Evolutionary conservation across 2,888 invertebrate genomes (phyloP).

Genomic region (Trilocha varians): DNA sequence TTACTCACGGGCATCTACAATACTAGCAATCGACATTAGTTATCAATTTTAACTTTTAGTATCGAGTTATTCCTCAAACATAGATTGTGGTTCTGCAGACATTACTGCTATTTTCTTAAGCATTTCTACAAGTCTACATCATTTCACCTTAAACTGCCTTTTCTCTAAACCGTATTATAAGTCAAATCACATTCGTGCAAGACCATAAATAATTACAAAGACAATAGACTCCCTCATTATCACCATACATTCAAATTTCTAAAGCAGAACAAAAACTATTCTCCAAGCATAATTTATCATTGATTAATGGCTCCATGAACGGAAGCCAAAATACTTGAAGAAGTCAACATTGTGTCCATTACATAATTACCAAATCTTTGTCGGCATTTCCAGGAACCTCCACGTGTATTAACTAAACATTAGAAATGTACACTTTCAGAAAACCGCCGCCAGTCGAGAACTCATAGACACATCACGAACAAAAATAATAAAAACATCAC

Average conservation of each 20-base stretch:
- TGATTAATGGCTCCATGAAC: slow-evolving; percentile 60
- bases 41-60: too few relatives aligned
- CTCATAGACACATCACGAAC: slow-evolving; percentile 56
- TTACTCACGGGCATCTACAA: too few relatives aligned
- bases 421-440: slow-evolving; percentile 48
- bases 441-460: slow-evolving; percentile 49
- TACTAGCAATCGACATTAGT: too few relatives aligned
- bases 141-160: too few relatives aligned
- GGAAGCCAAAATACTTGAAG: slow-evolving; percentile 65
- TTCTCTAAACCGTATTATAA: too few relatives aligned
- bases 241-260: background rate
- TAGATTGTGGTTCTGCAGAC: too few relatives aligned
- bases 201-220: too few relatives aligned
- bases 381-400: slow-evolving; percentile 54
- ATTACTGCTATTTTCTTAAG: too few relatives aligned
- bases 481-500: slow-evolving; percentile 74
- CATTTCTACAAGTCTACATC: too few relatives aligned
- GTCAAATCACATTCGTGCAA: too few relatives aligned
- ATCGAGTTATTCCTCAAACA: too few relatives aligned
- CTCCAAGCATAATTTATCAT: slow-evolving; percentile 25
- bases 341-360: slow-evolving; percentile 58
- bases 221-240: too few relatives aligned
- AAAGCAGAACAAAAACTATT: background rate
- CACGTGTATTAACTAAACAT: slow-evolving; percentile 36
- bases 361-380: slow-evolving; percentile 58